Conservation (phyloP, 2,797 vertebrate genomes). For the Orientallactaga sibirica region DNA sequence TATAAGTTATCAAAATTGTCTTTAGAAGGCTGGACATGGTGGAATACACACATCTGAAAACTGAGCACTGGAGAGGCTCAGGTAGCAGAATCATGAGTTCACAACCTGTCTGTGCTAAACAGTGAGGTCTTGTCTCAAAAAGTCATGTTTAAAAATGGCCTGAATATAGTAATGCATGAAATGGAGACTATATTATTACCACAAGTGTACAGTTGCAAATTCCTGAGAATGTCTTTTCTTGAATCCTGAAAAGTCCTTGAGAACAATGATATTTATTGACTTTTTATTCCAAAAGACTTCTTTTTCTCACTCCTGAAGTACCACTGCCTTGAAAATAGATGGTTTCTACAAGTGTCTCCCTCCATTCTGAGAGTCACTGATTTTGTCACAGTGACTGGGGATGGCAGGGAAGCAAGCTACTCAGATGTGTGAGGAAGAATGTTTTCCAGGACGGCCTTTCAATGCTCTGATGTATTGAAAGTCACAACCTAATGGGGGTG, state of each 20-base stretch:
- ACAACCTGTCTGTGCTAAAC: background rate
- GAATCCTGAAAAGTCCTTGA: background rate
- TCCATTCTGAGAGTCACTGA: background rate
- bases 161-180: background rate
- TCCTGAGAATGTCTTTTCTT: background rate
- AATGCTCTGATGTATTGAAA: background rate
- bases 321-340: background rate
- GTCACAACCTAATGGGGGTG: background rate
- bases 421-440: background rate
- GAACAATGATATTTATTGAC: background rate
- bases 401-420: background rate
- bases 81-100: background rate
- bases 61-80: background rate
- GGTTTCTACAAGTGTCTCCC: background rate
- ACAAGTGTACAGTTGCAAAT: background rate
- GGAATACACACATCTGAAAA: background rate
- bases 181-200: background rate
- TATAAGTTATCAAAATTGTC: background rate
- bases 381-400: accelerated
- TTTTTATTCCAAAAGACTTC: background rate
- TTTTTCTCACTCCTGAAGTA: background rate
- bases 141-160: background rate
- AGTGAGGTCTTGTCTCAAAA: background rate
- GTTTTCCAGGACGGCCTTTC: background rate
- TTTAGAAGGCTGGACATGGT: background rate